Evolutionary conservation across 2,113 vertebrate species (phyloP).

Genomic region (Ceratotherium simum): DNA sequence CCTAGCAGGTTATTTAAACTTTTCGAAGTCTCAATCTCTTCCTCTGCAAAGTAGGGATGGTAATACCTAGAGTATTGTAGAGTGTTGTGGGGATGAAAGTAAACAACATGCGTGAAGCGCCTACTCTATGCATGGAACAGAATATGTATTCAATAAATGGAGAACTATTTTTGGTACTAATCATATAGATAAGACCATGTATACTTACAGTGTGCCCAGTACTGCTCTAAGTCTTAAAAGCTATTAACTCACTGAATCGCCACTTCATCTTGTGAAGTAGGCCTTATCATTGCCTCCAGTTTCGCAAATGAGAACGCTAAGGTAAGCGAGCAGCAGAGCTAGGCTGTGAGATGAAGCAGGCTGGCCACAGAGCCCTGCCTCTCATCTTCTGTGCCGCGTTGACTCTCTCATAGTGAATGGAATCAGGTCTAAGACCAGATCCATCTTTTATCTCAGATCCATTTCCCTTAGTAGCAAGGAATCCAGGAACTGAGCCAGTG

Average conservation of each 20-base stretch:
- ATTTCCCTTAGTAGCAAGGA: neutral
- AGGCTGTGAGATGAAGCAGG: neutral
- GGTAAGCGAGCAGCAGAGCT: neutral
- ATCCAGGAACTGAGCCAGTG: neutral
- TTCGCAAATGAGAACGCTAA: neutral
- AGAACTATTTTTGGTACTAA: neutral
- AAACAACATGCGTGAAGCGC: neutral
- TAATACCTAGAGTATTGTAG: neutral
- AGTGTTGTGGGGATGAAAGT: neutral
- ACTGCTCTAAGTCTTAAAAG: neutral
- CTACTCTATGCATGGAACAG: neutral
- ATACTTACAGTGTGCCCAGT: neutral
- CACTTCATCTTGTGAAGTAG: neutral
- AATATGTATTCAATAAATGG: neutral
- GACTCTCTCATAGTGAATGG: neutral
- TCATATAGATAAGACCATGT: neutral
- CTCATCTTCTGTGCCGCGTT: neutral
- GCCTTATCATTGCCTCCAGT: neutral
- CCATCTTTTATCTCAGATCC: neutral
- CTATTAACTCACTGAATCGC: neutral
- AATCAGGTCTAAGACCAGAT: neutral
- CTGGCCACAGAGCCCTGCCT: neutral
- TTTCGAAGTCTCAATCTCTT: neutral
- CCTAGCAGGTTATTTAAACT: neutral
- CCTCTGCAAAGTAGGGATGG: neutral